Conservation (phyloP, 2,888 invertebrate genomes). For the Tenthredo scrophulariae region DNA sequence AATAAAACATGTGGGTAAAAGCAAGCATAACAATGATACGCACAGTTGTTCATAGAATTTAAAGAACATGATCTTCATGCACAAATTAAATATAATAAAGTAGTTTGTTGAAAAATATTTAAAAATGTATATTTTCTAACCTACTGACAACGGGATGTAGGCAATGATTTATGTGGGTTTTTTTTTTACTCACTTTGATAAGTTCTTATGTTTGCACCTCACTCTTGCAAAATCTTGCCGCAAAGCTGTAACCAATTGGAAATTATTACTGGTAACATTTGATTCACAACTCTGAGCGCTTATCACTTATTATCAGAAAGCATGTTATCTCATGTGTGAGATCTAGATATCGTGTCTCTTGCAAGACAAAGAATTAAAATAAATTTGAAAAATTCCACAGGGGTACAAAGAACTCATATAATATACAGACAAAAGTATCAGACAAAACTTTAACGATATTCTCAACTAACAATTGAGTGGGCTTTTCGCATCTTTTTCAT, state of each 20-base stretch:
- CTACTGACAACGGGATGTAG: neutral
- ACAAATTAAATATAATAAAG: neutral
- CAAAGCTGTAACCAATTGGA: slow-evolving; percentile 43
- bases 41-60: neutral
- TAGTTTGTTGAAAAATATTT: neutral
- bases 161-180: neutral
- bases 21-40: neutral
- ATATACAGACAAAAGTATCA: neutral
- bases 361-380: slow-evolving; percentile 37
- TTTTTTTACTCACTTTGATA: slow-evolving; percentile 43
- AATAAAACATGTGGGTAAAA: neutral
- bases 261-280: slow-evolving; percentile 15
- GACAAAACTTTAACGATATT: neutral
- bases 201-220: slow-evolving; percentile 38
- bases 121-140: neutral
- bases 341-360: slow-evolving; percentile 32
- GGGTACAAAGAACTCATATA: neutral
- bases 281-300: slow-evolving; percentile 12
- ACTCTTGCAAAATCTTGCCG: slow-evolving; percentile 27
- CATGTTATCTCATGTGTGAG: slow-evolving; percentile 29
- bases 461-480: neutral
- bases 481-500: neutral
- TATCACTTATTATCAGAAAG: slow-evolving; percentile 48
- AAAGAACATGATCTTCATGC: neutral
- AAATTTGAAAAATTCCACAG: neutral